Percentiles rank a stretch among this genome's conserved stretches.
Conservation (phyloP, 2,888 invertebrate genomes). For the Antitype chi region DNA sequence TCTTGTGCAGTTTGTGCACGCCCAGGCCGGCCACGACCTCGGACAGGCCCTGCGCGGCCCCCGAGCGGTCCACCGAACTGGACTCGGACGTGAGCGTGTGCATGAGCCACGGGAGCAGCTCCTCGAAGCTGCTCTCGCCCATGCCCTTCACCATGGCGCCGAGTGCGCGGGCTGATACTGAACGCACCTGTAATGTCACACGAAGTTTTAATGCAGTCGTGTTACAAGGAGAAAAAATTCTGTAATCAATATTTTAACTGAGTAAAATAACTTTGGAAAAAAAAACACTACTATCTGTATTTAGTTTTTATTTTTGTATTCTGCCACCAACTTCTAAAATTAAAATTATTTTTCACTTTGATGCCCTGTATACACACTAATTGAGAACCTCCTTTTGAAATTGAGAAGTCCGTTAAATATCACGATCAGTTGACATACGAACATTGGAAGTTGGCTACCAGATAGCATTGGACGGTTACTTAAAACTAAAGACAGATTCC, state of each 20-base stretch:
- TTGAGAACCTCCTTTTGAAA: too few species aligned
- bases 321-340: too few species aligned
- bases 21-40: constrained; percentile 99
- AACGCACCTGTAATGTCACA: constrained; percentile 89
- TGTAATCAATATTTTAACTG: background rate
- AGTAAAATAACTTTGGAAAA: too few species aligned
- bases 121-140: constrained; percentile 98
- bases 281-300: too few species aligned
- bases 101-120: constrained; percentile 99
- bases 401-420: background rate
- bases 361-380: too few species aligned
- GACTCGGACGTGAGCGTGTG: constrained; percentile 98
- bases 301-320: too few species aligned
- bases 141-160: constrained; percentile 99
- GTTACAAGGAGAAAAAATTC: background rate
- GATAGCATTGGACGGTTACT: background rate
- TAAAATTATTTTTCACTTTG: too few species aligned
- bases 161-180: constrained; percentile 98
- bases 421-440: background rate
- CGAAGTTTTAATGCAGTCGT: background rate
- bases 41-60: constrained; percentile 99
- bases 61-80: constrained; percentile 98
- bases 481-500: background rate
- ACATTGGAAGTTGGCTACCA: background rate
- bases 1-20: constrained; percentile 97